A percentile compares a stretch with the other conserved stretches of the same genome.
These are phyloP conservation scores for Microtus montanus DNA, from an alignment of 2,113 vertebrate genomes.

Conservation along the genomic window DNA sequence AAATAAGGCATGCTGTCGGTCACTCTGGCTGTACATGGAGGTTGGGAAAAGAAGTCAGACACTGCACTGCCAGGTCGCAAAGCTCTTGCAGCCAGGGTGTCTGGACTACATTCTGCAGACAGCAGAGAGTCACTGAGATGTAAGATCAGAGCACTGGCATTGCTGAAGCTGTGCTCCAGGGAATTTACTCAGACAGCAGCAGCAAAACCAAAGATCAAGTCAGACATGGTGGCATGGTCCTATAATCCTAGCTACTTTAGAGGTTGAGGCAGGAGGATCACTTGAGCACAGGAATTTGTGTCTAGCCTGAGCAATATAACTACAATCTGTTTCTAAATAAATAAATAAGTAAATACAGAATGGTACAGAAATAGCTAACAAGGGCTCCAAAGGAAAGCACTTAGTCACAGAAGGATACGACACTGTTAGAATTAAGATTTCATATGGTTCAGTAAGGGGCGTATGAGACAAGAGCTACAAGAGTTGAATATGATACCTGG, in stretches of 20 bases:
- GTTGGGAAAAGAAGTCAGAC: neutral
- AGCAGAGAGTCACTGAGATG: neutral
- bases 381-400: neutral
- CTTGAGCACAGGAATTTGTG: neutral
- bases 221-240: neutral
- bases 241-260: neutral
- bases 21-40: neutral
- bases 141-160: neutral
- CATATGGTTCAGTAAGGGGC: neutral
- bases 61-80: neutral
- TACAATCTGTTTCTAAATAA: neutral
- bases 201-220: neutral
- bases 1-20: neutral
- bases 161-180: neutral
- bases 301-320: neutral
- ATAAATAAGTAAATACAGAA: neutral
- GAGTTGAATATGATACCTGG: neutral
- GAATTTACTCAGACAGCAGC: conserved; percentile 1
- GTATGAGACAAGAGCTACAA: neutral
- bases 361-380: neutral
- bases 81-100: neutral
- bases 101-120: neutral
- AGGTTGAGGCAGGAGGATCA: neutral
- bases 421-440: neutral
- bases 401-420: neutral